phyloP scores from a whole-genome alignment of 1,140 invertebrate species.

The Nephila pilipes region DNA sequence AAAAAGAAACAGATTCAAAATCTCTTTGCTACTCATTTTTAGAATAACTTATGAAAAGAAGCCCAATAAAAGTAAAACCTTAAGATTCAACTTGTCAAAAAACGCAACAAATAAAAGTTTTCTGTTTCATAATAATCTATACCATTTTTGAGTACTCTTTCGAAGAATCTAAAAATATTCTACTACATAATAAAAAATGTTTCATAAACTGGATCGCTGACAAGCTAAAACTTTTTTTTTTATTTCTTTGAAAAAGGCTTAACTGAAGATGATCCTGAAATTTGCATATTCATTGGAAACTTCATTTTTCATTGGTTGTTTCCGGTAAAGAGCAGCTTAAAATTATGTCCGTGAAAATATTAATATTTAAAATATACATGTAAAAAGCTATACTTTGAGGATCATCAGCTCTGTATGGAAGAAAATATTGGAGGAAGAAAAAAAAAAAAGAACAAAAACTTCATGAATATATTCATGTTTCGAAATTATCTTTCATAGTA shows the following conservation, averaged over 20 bases:
- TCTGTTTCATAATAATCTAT: background rate
- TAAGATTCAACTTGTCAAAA: background rate
- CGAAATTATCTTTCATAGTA: background rate
- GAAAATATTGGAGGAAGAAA: background rate
- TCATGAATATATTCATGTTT: conserved; percentile 28
- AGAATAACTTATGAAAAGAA: background rate
- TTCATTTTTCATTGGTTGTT: conserved; percentile 34
- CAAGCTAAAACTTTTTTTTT: background rate
- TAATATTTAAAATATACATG: conserved; percentile 22
- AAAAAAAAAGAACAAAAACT: conserved; percentile 1
- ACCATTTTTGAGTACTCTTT: background rate
- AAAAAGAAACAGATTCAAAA: background rate
- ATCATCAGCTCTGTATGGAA: background rate
- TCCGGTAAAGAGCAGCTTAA: background rate
- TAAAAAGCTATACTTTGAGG: background rate
- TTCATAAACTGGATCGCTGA: background rate
- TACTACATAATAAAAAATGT: background rate
- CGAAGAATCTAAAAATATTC: background rate
- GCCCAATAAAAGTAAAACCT: background rate
- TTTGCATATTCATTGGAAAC: conserved; percentile 17
- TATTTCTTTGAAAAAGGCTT: background rate
- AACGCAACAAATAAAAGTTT: background rate
- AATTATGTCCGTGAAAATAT: conserved; percentile 22
- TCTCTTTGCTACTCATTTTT: background rate
- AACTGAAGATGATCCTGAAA: background rate